Evolutionary conservation across 2,113 vertebrate genomes (phyloP), one percentile per base, ranked within the genome.

Genomic region (Scomber japonicus): DNA sequence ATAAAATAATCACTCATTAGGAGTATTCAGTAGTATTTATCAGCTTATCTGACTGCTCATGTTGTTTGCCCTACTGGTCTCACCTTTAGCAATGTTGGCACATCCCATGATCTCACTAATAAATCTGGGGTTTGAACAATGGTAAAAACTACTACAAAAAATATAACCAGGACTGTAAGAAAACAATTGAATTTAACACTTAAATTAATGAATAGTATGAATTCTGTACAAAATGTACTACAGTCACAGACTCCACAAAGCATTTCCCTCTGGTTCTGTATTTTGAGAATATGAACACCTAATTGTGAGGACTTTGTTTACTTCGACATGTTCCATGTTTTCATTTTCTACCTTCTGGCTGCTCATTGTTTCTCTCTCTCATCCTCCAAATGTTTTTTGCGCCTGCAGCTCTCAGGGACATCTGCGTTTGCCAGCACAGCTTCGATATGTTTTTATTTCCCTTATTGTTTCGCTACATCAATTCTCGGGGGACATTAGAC

Each of bases 321-420:
- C 71, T 85, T 81, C 64, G 30, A 15, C 45, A n/a, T 63, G 51
- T 65, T 73, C 27, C 61, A 4, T 68, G 44, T 88, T 89, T 84
- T 80, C 53, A 48, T 89, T 59, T 75, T 66, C 51, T 63, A 51
- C 77, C 82, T 61, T 55, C 81, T 75, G 80, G 82, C 76, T 19
- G 71, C 55, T 82, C 64, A 71, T 80, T 75, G 76, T 90, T 85
- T 82, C 77, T 81, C 45, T 17, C 21, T 46, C 66, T 88, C 60
- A 64, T 65, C 64, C 62, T 84, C 74, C 69, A 65, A 88, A 86
- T 84, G 78, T 55, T 70, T 81, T 82, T 63, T 35, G 21, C 0
- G 80, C 83, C 88, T 79, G 71, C 69, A 84, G 89, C 84, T 73
- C 74, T 80, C 71, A 68, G 78, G 68, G 89, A 84, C 88, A 75